Conservation (phyloP, 2,113 vertebrate genomes). For the Setophaga petechia region DNA sequence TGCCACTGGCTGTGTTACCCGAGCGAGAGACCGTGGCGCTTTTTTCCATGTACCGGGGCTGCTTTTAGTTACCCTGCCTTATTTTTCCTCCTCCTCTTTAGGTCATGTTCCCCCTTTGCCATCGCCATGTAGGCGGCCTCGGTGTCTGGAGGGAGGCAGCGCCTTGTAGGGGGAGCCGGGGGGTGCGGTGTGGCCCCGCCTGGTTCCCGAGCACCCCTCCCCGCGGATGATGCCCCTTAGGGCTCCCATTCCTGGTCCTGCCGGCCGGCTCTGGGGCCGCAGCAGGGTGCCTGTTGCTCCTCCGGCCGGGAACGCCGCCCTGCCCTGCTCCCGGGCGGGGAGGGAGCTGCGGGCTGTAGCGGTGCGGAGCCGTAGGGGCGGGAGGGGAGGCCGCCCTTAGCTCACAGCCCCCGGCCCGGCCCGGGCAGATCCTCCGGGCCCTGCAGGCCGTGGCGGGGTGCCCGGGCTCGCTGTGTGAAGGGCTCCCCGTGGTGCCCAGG, state of each 20-base stretch:
- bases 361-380: not conserved
- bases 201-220: not conserved
- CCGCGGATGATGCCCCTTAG: not conserved
- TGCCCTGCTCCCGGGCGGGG: not conserved
- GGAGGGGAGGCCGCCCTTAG: not conserved
- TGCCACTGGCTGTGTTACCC: not conserved
- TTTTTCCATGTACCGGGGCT: not conserved
- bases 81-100: not conserved
- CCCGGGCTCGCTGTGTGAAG: not conserved
- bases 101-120: not conserved
- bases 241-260: not conserved
- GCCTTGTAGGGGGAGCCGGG: not conserved
- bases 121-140: not conserved
- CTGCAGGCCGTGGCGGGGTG: not conserved
- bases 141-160: not conserved
- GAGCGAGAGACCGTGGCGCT: not conserved
- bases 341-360: no score
- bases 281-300: slow-evolving; percentile 15
- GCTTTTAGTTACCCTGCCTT: not conserved
- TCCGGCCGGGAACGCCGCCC: not conserved
- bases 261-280: not conserved
- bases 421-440: not conserved
- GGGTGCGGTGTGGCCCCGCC: not conserved
- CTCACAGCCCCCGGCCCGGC: not conserved
- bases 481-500: not conserved